Percentiles rank a stretch among this genome's conserved stretches.
These are phyloP conservation scores for Orgyia antiqua DNA, from an alignment of 2,888 invertebrate species.

Conservation along the genomic window DNA sequence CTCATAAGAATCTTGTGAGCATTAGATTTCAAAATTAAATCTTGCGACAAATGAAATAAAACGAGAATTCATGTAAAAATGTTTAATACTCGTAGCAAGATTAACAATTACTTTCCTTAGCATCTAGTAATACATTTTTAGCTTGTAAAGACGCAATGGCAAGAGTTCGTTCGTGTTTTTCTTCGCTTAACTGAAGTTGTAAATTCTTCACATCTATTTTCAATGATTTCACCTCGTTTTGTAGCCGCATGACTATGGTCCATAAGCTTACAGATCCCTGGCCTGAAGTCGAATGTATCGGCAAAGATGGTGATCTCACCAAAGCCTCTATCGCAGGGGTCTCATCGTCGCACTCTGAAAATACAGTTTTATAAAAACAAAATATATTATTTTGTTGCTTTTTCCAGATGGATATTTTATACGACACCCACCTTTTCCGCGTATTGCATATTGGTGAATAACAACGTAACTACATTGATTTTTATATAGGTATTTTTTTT, in stretches of 20 bases:
- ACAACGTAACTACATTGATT: too few species aligned
- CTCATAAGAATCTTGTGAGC: too few species aligned
- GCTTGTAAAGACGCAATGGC: constrained; percentile 65
- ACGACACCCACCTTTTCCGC: constrained; percentile 40
- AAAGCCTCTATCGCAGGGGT: constrained; percentile 57
- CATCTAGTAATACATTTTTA: constrained; percentile 59
- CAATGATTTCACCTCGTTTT: constrained; percentile 84
- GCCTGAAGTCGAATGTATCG: constrained; percentile 53
- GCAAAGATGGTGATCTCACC: constrained; percentile 69
- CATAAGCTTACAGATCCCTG: constrained; percentile 81
- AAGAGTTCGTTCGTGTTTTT: constrained; percentile 75
- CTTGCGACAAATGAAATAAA: not conserved
- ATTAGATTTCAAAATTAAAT: too few species aligned
- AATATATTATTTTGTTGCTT: constrained; percentile 19
- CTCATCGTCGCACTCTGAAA: constrained; percentile 74
- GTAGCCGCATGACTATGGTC: constrained; percentile 86
- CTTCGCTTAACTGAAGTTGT: constrained; percentile 82
- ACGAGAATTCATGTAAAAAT: not conserved
- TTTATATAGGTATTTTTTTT: too few species aligned
- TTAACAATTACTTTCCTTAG: constrained; percentile 73
- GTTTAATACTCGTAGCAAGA: constrained; percentile 17
- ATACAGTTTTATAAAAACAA: constrained; percentile 37
- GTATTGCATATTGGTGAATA: too few species aligned
- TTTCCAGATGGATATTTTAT: constrained; percentile 20
- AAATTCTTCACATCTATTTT: constrained; percentile 79